Percentiles rank a stretch among this genome's conserved stretches.
These are phyloP conservation scores for Paracentrotus lividus DNA, from an alignment of 53 echinoderm and acorn worm genomes.

Conservation along the genomic window DNA sequence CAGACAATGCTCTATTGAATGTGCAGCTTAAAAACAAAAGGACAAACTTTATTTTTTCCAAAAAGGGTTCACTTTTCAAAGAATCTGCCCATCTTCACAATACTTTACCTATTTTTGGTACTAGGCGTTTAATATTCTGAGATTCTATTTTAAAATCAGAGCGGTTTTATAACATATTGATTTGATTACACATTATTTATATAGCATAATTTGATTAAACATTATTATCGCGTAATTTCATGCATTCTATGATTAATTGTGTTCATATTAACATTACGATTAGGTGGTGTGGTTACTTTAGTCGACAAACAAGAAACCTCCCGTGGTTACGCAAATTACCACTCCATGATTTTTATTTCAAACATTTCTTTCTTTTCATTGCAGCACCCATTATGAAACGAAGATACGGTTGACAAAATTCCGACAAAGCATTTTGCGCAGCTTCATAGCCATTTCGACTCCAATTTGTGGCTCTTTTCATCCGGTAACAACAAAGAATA, in stretches of 20 bases:
- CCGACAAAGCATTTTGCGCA: not conserved
- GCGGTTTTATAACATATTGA: no score
- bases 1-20: no score
- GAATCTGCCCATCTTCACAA: no score
- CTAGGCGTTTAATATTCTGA: no score
- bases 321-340: slow-evolving; percentile 7
- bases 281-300: not conserved
- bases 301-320: slow-evolving; percentile 21
- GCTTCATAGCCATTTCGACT: slow-evolving; percentile 8
- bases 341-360: not conserved
- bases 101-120: no score
- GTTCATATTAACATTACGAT: not conserved
- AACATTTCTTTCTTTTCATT: not conserved
- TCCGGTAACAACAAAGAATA: not conserved
- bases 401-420: slow-evolving; percentile 6
- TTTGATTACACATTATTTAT: no score
- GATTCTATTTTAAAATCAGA: no score
- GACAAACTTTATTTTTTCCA: no score
- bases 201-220: not conserved
- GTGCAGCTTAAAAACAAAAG: no score
- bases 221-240: not conserved
- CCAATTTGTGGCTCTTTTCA: slow-evolving; percentile 22
- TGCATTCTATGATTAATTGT: not conserved
- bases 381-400: not conserved
- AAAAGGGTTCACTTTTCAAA: no score